These are phyloP conservation scores for Caenorhabditis afra DNA, from an alignment of 2,888 invertebrate genomes.

Conservation along the genomic window DNA sequence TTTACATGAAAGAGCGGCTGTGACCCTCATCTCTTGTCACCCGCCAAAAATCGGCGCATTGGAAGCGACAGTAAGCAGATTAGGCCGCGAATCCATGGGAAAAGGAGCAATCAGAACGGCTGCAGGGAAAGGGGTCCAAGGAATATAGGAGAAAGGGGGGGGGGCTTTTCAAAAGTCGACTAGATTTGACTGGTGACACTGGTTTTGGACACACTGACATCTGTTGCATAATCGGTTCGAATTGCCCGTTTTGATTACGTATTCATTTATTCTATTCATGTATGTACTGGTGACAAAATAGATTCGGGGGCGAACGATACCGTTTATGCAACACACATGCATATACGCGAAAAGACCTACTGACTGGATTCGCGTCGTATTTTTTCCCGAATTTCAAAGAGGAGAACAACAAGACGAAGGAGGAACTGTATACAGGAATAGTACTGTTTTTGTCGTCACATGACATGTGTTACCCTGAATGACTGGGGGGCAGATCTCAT, in stretches of 20 bases:
- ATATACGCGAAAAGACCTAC: too few relatives aligned
- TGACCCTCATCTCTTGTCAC: constrained; percentile 4
- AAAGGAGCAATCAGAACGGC: too few relatives aligned
- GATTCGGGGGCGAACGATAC: too few relatives aligned
- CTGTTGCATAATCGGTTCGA: constrained; percentile 59
- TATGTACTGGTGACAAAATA: background rate
- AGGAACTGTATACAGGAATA: constrained; percentile 20
- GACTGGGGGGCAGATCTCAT: background rate
- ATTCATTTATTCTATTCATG: constrained; percentile 57
- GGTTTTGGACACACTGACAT: constrained; percentile 40
- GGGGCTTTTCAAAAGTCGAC: constrained; percentile 3
- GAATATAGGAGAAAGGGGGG: background rate
- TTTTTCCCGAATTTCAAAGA: too few relatives aligned
- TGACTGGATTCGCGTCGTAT: too few relatives aligned
- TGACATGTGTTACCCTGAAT: constrained; percentile 11
- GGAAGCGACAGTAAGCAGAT: constrained; percentile 8
- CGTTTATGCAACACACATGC: too few relatives aligned
- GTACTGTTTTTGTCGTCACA: constrained; percentile 29
- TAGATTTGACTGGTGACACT: constrained; percentile 2
- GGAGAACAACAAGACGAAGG: too few relatives aligned
- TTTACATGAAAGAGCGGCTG: constrained; percentile 57
- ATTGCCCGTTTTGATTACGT: constrained; percentile 46
- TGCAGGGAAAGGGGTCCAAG: too few relatives aligned
- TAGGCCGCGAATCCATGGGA: background rate
- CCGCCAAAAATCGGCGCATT: constrained; percentile 34